Evolutionary conservation across 37 sponge, comb jelly and placozoan genomes (phyloP), one percentile per base, ranked within the genome.

Genomic region (Theonella swinhoei): DNA sequence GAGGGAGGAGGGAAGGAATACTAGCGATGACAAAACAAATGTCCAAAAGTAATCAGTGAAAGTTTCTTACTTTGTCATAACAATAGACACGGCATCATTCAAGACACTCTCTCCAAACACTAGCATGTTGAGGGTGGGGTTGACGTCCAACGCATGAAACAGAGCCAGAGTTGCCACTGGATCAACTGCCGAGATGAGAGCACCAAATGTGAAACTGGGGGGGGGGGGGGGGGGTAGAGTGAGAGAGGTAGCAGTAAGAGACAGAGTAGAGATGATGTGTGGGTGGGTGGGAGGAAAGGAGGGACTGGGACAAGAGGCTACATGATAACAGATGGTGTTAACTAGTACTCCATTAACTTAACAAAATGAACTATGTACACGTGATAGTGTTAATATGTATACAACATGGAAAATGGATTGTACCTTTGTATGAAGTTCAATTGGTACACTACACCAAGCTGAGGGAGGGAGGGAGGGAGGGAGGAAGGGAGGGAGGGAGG

Each of bases 101-200:
- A 97, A 89, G 25, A 97, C 98, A 65, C 95, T 94, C 82, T 97
- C 98, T 30, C 98, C 98, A 92, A 97, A 97, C 71, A 97, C 98
- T 47, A 97, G 83, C 98, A 97, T 97, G 82, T 95, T 90, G 31
- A 97, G 87, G 4, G 90, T 94, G 5, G 98, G 98, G 75, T 88
- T 84, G 32, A 97, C 95, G 58, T 97, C 91, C 61, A 97, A 70
- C 19, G 98, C 98, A 63, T 95, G 95, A 79, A 97, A 97, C 54
- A 97, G 92, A 73, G 98, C 98, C 26, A 97, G 87, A 20, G 98
- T 97, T 20, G 98, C 98, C 70, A 97, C 98, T 0, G 98, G 98
- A 62, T 97, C 98, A 39, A 97, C 98, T 14, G 98, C 98, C 22
- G 98, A 97, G 35, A 97, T 97, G 28, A 97, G 87, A 5, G 95